Evolutionary conservation across 2,888 invertebrate species (phyloP), one percentile per base, ranked within the genome.

Genomic region (Germaria angustata): DNA sequence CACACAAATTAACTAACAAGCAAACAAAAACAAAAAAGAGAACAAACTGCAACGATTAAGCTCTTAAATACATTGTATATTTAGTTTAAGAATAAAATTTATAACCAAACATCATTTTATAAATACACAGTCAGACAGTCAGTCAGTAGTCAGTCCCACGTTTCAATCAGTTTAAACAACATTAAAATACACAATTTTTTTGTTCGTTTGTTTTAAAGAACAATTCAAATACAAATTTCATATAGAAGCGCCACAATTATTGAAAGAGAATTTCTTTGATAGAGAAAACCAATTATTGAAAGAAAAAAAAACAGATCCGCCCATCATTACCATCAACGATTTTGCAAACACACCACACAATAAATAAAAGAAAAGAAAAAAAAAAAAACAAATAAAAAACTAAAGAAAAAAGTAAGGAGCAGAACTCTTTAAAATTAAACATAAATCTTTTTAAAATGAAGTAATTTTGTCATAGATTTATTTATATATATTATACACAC

Each of bases 221-320:
- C 63, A 36, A 73, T 41, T 55, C 7, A 46, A 34, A 66, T 28
- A 17, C 5, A 15, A 11, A 5, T 44, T 51, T 39, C 11, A 28
- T 24, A 49, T 49, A 44, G 41, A 78, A 81, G 63, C 78, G 68
- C 78, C 71, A 78, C 73, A 78, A 69, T 51, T 68, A 55, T 53
- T 41, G 22, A 68, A 13, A 55, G 44, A 53, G 39, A 28, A 53
- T 73, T 51, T 68, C 36, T 39, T 65, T 46, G 24, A 49, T 36
- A 39, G 36, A 13, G 22, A 68, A 17, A 24, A 4, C 61, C 4
- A 76, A 34, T 55, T 68, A 46, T 51, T 39, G 9, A 20, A 61
- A 39, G 9, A 36, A 68, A 72, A 63, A 34, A 84, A 84, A 85
- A 86, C 86, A 86, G 81, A 80, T 86, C 86, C 87, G 85, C 85